A percentile compares a stretch with the other conserved stretches of the same genome.
phyloP scores from a whole-genome alignment of 2,797 vertebrate genomes.

The Helicolenus hilgendorfi region DNA sequence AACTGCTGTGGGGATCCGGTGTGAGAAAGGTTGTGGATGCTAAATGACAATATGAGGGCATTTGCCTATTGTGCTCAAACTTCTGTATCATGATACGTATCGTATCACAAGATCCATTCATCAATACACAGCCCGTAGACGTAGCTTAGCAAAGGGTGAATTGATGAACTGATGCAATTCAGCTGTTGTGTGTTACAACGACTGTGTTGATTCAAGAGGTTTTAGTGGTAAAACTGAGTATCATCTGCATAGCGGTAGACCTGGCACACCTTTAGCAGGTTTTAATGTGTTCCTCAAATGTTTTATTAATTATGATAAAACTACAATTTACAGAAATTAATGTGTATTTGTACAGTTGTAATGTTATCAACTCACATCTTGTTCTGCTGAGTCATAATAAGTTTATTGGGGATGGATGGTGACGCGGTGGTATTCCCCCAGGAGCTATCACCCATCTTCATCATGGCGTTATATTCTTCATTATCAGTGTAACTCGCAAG shows the following conservation, averaged over 20 bases:
- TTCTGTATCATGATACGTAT: too few species aligned
- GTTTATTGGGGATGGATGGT: accelerated
- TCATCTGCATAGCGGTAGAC: neutral
- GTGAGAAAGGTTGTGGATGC: too few species aligned
- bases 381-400: neutral
- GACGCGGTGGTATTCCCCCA: accelerated
- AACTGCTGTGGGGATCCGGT: too few species aligned
- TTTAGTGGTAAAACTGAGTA: neutral
- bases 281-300: too few species aligned
- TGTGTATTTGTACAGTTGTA: neutral
- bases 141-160: neutral
- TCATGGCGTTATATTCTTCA: accelerated
- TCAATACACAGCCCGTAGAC: neutral
- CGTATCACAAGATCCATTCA: too few species aligned
- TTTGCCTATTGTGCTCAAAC: too few species aligned
- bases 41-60: too few species aligned
- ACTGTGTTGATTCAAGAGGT: too few species aligned
- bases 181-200: neutral
- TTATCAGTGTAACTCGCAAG: slow-evolving; percentile 10
- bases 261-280: neutral
- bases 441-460: neutral
- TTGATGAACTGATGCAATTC: neutral
- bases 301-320: too few species aligned
- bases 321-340: neutral
- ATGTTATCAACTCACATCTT: slow-evolving; percentile 46